A percentile compares a stretch with the other conserved stretches of the same genome.
Evolutionary conservation across 2,888 invertebrate species (phyloP).

Genomic region (Cerastoderma edule): DNA sequence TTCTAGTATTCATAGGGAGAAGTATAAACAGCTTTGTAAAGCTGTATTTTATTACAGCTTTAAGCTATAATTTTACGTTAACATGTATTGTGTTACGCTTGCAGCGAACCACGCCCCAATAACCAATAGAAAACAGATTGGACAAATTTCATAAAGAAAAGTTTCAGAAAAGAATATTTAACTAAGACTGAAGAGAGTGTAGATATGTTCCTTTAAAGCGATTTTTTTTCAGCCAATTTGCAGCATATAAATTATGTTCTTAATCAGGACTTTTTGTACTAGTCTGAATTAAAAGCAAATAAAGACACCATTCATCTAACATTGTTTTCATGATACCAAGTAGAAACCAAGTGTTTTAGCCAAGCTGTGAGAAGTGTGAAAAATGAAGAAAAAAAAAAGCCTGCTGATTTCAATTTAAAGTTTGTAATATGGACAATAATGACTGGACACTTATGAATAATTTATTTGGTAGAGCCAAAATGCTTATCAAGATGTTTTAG

Average conservation of each 20-base stretch:
- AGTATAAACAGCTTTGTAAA: slow-evolving; percentile 1
- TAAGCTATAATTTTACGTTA: slow-evolving; percentile 12
- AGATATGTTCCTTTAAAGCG: too few species aligned
- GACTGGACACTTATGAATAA: slow-evolving; percentile 33
- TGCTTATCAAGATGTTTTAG: too few species aligned
- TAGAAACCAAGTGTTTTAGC: not conserved
- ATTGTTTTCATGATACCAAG: too few species aligned
- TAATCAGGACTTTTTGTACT: too few species aligned
- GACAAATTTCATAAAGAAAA: not conserved
- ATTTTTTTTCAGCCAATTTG: too few species aligned
- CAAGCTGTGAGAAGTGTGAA: too few species aligned
- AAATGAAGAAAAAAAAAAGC: not conserved
- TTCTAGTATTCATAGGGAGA: too few species aligned
- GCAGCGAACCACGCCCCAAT: slow-evolving; percentile 2
- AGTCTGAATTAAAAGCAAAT: too few species aligned
- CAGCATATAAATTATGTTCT: not conserved
- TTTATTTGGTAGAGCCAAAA: too few species aligned
- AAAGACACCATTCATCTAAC: too few species aligned
- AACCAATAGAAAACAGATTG: not conserved
- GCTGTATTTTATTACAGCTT: slow-evolving; percentile 21
- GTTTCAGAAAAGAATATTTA: not conserved
- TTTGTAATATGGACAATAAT: slow-evolving; percentile 22
- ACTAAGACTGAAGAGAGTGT: too few species aligned
- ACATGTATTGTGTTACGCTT: slow-evolving; percentile 4
- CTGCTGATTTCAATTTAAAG: slow-evolving; percentile 28